phyloP scores from a whole-genome alignment of 2,797 vertebrate species.

The Lepidocolaptes lacrymiger region DNA sequence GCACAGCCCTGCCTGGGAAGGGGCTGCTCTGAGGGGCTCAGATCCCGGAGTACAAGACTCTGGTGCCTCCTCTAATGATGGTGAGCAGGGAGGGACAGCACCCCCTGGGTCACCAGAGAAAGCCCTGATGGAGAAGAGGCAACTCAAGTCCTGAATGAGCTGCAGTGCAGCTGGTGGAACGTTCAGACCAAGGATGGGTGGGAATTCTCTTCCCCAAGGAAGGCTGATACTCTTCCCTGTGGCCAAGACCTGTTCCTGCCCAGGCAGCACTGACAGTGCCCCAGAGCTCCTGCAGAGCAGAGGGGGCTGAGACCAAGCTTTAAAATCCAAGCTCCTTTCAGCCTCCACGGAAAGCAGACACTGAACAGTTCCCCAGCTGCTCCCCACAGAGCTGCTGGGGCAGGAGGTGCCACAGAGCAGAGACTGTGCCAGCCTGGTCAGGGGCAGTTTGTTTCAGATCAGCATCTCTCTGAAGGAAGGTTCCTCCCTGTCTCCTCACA shows the following conservation, averaged over 20 bases:
- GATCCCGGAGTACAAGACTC: not conserved
- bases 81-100: not conserved
- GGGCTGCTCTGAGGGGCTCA: not conserved
- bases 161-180: not conserved
- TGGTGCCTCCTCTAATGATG: accelerated
- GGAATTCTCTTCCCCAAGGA: not conserved
- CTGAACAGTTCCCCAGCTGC: not conserved
- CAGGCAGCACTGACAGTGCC: not conserved
- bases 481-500: not conserved
- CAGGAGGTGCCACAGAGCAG: not conserved
- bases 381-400: not conserved
- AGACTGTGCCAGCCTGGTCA: not conserved
- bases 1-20: accelerated
- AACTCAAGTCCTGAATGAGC: accelerated
- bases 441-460: not conserved
- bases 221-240: too few relatives aligned
- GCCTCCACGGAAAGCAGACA: not conserved
- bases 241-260: not conserved
- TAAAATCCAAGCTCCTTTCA: not conserved
- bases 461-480: not conserved
- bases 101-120: not conserved
- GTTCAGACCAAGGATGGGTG: not conserved
- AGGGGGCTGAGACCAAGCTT: not conserved
- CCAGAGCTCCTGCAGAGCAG: not conserved
- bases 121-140: not conserved